Evolutionary conservation across 2,888 invertebrate species (phyloP).

Genomic region (Pristionchus exspectatus): DNA sequence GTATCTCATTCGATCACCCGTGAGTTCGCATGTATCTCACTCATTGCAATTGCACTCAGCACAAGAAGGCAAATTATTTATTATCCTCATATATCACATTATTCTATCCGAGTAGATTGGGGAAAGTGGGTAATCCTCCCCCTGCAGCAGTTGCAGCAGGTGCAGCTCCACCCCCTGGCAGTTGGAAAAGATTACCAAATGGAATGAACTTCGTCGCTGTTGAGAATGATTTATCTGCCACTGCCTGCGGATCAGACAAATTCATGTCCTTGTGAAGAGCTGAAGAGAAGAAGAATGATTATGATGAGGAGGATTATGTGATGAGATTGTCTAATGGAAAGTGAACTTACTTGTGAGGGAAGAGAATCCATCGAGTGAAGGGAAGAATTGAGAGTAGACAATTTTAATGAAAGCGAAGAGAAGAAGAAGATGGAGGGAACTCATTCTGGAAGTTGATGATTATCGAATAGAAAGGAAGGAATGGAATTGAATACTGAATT

Average conservation of each 20-base stretch:
- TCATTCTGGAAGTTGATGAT: neutral
- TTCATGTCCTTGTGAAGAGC: neutral
- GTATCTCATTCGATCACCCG: too few species aligned
- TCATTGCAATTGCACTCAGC: too few species aligned
- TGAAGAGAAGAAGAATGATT: neutral
- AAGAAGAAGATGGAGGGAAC: slow-evolving; percentile 4
- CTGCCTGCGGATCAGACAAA: slow-evolving; percentile 1
- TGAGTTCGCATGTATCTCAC: too few species aligned
- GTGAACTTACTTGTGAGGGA: neutral
- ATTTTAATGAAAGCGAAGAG: neutral
- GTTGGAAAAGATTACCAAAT: neutral
- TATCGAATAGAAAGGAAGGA: neutral
- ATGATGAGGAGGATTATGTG: neutral
- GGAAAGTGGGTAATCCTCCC: neutral
- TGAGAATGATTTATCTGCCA: neutral
- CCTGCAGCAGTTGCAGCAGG: neutral
- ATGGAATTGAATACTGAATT: neutral
- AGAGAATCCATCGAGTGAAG: neutral
- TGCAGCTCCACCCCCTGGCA: slow-evolving; percentile 1
- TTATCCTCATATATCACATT: neutral
- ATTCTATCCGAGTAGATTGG: slow-evolving; percentile 8
- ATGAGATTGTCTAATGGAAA: neutral
- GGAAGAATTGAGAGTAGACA: slow-evolving; percentile 28
- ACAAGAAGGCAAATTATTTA: too few species aligned
- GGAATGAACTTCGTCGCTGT: slow-evolving; percentile 20